phyloP scores from a whole-genome alignment of 2,888 invertebrate genomes.

The Clusia tigrina region DNA sequence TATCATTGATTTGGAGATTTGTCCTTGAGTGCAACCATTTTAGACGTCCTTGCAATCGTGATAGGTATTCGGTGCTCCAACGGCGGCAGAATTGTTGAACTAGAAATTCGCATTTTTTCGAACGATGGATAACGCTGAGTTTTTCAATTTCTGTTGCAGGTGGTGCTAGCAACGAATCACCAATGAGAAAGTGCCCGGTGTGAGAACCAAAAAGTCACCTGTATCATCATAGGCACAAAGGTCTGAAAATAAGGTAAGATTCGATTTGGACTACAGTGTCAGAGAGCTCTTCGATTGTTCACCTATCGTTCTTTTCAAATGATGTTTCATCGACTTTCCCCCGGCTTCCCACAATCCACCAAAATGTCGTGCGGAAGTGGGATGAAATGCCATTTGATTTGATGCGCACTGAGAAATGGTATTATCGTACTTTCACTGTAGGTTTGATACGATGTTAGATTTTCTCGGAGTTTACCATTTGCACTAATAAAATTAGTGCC shows the following conservation, averaged over 20 bases:
- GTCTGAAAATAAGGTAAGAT: constrained; percentile 14
- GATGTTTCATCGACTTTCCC: constrained; percentile 22
- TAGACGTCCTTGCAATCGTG: constrained; percentile 13
- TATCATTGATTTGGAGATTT: constrained; percentile 15
- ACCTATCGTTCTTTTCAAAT: constrained; percentile 21
- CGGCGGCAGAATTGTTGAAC: constrained; percentile 18
- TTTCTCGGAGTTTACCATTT: constrained; percentile 1
- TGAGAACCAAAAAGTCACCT: constrained; percentile 19
- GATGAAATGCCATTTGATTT: constrained; percentile 20
- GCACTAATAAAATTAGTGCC: constrained; percentile 26
- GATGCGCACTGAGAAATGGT: constrained; percentile 3
- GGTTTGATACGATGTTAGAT: background rate
- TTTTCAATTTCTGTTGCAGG: constrained; percentile 13
- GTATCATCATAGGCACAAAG: constrained; percentile 9
- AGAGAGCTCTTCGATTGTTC: background rate
- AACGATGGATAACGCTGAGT: constrained; percentile 13
- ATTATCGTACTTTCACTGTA: background rate
- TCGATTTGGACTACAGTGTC: constrained; percentile 13
- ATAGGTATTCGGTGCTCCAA: constrained; percentile 19
- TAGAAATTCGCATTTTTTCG: constrained; percentile 16
- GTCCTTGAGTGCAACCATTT: constrained; percentile 13
- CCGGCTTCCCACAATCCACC: constrained; percentile 27
- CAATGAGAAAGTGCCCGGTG: constrained; percentile 30
- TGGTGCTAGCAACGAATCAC: constrained; percentile 25
- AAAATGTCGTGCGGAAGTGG: constrained; percentile 23